These are phyloP conservation scores for Volucella inflata DNA, from an alignment of 2,888 invertebrate species.

Conservation along the genomic window DNA sequence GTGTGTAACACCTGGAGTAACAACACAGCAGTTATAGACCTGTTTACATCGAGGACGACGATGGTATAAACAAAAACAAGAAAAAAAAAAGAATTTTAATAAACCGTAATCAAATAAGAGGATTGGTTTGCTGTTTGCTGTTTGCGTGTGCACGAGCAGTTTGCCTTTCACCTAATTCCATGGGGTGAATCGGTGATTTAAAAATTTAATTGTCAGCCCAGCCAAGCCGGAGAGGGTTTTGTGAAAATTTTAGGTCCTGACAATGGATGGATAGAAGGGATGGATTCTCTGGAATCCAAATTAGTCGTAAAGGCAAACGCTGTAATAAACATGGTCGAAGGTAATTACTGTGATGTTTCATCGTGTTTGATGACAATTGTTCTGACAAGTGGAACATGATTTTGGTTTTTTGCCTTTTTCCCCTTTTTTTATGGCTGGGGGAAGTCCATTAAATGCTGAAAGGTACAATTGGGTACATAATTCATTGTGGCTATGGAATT, in stretches of 20 bases:
- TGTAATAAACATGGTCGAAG: conserved; percentile 56
- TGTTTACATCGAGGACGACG: neutral
- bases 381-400: conserved; percentile 51
- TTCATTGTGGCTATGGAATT: conserved; percentile 16
- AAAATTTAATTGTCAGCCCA: conserved; percentile 62
- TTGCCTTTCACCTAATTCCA: conserved; percentile 54
- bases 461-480: conserved; percentile 26
- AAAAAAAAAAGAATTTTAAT: conserved; percentile 51
- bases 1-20: conserved; percentile 51
- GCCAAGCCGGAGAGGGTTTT: neutral
- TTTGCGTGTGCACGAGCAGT: conserved; percentile 63
- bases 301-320: conserved; percentile 51
- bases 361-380: conserved; percentile 61
- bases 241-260: neutral
- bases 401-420: conserved; percentile 2
- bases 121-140: conserved; percentile 66
- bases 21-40: neutral
- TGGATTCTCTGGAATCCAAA: conserved; percentile 52
- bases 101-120: conserved; percentile 65
- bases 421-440: neutral
- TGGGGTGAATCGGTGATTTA: conserved; percentile 59
- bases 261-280: neutral
- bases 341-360: conserved; percentile 47
- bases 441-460: conserved; percentile 20
- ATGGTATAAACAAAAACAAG: conserved; percentile 13